Conservation (phyloP, 2,888 invertebrate genomes). For the Drosophila nr. fundita region DNA sequence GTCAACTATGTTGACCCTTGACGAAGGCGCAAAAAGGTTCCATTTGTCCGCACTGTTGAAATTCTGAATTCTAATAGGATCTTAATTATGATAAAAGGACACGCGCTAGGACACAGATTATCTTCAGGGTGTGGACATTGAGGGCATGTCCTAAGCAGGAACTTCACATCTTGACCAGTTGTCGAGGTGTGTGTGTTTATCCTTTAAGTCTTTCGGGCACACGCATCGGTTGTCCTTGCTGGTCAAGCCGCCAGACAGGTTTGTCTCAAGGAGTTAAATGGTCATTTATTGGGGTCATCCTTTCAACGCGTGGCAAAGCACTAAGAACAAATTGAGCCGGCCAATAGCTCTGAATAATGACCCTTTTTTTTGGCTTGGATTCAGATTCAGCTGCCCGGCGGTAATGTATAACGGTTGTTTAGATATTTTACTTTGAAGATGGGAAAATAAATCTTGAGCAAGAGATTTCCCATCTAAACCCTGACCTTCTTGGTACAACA, state of each 20-base stretch:
- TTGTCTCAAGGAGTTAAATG: conserved; percentile 37
- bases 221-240: conserved; percentile 28
- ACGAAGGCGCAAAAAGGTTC: not conserved
- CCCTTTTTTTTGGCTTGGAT: not conserved
- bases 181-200: conserved; percentile 43
- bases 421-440: conserved; percentile 18
- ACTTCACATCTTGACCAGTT: conserved; percentile 62
- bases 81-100: conserved; percentile 44
- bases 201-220: conserved; percentile 30
- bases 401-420: conserved; percentile 72
- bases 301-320: conserved; percentile 47
- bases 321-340: conserved; percentile 42
- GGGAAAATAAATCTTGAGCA: conserved; percentile 44
- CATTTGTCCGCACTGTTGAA: conserved; percentile 6
- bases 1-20: conserved; percentile 49
- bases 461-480: conserved; percentile 61
- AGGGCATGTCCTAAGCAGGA: conserved; percentile 36
- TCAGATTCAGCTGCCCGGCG: not conserved
- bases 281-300: conserved; percentile 45
- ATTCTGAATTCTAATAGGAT: conserved; percentile 54
- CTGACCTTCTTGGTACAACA: conserved; percentile 42
- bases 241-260: conserved; percentile 68
- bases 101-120: conserved; percentile 51
- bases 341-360: conserved; percentile 25
- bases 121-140: conserved; percentile 24